Base-by-base conservation (phyloP, 2,113 vertebrate species). In the Ophiodon elongatus region DNA sequence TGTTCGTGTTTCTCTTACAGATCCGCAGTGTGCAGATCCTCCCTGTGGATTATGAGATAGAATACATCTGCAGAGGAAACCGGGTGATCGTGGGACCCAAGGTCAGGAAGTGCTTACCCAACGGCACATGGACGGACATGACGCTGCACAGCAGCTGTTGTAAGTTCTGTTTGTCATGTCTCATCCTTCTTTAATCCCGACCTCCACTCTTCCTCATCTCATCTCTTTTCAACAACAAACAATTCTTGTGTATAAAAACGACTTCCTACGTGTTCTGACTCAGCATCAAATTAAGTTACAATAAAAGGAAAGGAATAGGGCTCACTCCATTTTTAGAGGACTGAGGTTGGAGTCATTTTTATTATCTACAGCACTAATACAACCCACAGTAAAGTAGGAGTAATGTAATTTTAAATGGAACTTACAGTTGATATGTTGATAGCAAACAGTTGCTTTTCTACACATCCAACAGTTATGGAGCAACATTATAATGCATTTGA, bases 1-100 rank as follows among this genome's bases (percentile, higher is more conserved):
- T 56, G 23, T 47, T 50, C 7, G 0, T 39, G 21, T 64, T 27
- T 73, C 68, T 33, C n/a, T 8, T 17, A 37, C 89, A 96, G 96
- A 96, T 96, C 85, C 95, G 95, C 77, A 96, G 92, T 14, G 97
- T 98, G 3, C 96, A 96, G 84, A 95, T 97, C 78, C 94, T 99
- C 79, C 98, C 98, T 0, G 96, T 99, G 88, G 97, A 98, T 94
- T 99, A 99, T 68, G 98, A 99, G 94, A 98, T 99, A 25, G 98
- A 99, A 91, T 98, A 97, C 79, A 97, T 99, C 82, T 99, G 98
- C 92, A 94, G 97, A 41, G 96, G 96, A 4, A 97, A 97, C 90
- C 93, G 97, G 4, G 95, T 97, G 85, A 96, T 99, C 23, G 95
- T 97, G 72, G 98, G 98, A 37, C 97, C 98, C 64, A 98, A 99